Evolutionary conservation across 2,113 vertebrate genomes (phyloP).

Genomic region (Solea solea): DNA sequence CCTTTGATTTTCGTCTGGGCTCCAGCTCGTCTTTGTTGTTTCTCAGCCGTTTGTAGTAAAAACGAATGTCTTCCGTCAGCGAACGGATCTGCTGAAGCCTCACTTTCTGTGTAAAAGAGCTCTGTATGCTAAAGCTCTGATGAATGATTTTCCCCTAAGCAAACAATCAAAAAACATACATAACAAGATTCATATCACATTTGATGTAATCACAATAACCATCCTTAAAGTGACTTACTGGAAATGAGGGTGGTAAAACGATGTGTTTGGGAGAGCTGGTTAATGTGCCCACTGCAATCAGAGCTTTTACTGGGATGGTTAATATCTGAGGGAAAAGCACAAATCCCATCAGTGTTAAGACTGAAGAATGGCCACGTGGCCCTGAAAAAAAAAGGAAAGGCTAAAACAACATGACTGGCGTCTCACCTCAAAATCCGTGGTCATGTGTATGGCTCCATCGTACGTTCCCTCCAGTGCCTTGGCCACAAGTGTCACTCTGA

Average conservation of each 20-base stretch:
- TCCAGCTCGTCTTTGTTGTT: slow-evolving; percentile 95
- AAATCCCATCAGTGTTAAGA: neutral
- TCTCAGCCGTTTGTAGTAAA: slow-evolving; percentile 93
- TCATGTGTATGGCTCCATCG: slow-evolving; percentile 95
- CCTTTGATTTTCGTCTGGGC: slow-evolving; percentile 96
- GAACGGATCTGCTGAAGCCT: slow-evolving; percentile 93
- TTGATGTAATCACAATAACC: neutral
- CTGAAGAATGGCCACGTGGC: neutral
- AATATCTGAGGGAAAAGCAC: slow-evolving; percentile 82
- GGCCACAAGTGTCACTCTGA: slow-evolving; percentile 91
- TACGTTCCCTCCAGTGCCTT: slow-evolving; percentile 92
- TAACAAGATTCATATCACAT: neutral
- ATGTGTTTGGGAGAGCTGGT: slow-evolving; percentile 90
- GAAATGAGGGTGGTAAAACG: slow-evolving; percentile 90
- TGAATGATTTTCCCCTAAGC: slow-evolving; percentile 93
- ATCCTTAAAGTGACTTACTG: slow-evolving; percentile 81
- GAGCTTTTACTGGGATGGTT: slow-evolving; percentile 91
- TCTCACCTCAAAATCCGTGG: slow-evolving; percentile 95
- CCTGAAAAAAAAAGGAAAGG: neutral
- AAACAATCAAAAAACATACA: slow-evolving; percentile 2
- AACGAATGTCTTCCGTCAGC: slow-evolving; percentile 92
- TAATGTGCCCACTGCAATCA: slow-evolving; percentile 91
- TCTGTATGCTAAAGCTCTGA: slow-evolving; percentile 93
- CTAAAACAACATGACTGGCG: neutral
- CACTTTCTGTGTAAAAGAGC: slow-evolving; percentile 96